Evolutionary conservation across 2,797 vertebrate genomes (phyloP).

Genomic region (Bovichtus variegatus): DNA sequence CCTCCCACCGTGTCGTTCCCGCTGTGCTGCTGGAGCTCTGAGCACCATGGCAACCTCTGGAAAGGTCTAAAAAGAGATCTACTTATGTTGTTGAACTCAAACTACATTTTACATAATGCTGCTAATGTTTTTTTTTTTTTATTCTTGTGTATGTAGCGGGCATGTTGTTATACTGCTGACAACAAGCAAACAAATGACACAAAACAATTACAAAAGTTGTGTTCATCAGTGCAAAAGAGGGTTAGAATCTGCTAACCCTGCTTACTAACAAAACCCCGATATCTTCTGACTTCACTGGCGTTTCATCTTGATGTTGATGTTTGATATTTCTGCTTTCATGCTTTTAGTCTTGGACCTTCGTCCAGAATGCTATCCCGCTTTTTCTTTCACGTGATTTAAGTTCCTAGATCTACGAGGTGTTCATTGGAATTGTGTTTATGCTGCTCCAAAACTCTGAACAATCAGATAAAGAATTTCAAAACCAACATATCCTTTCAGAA

Average conservation of each 20-base stretch:
- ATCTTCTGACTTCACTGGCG: no score
- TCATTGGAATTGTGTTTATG: no score
- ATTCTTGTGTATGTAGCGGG: not conserved
- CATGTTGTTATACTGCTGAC: not conserved
- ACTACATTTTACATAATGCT: not conserved
- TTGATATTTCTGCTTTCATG: not conserved
- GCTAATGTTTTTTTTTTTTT: slow-evolving; percentile 7
- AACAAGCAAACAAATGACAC: no score
- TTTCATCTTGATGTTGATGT: not conserved
- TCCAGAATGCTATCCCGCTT: no score
- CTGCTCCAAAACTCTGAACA: no score
- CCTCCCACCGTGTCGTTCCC: slow-evolving; percentile 20
- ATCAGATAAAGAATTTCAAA: no score
- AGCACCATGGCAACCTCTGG: slow-evolving; percentile 44
- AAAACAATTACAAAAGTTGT: not conserved
- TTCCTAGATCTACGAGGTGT: no score
- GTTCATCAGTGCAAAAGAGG: not conserved
- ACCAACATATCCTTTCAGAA: no score
- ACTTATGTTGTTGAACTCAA: not conserved
- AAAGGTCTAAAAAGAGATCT: slow-evolving; percentile 25
- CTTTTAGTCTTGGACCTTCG: no score
- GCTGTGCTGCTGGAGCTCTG: slow-evolving; percentile 25
- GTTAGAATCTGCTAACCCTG: not conserved
- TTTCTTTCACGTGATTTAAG: not conserved
- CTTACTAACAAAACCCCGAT: no score